Conservation (phyloP, 2,113 vertebrate species). For the Larimichthys polyactis region DNA sequence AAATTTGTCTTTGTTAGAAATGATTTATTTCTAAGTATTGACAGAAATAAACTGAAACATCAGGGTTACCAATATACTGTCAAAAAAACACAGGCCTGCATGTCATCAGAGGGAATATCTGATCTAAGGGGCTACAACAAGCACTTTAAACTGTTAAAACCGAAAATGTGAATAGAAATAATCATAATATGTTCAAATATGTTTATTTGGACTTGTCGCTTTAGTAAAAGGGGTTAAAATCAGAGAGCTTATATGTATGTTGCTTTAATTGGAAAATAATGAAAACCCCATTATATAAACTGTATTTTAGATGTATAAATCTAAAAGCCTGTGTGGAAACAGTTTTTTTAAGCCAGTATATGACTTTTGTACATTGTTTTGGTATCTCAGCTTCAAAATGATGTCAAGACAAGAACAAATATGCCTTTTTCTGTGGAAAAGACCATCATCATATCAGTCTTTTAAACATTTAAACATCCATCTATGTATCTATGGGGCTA, state of each 20-base stretch:
- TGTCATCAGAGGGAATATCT: neutral
- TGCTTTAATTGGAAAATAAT: conserved; percentile 4
- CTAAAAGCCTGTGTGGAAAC: neutral
- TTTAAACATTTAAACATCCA: too few relatives aligned
- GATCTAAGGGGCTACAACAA: neutral
- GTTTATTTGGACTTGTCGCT: neutral
- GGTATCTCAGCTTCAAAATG: neutral
- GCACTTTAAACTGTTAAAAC: neutral
- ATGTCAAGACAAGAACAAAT: neutral
- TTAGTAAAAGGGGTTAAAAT: too few relatives aligned
- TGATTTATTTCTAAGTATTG: conserved; percentile 3
- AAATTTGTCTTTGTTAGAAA: conserved; percentile 10
- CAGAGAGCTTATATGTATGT: too few relatives aligned
- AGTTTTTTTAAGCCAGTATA: neutral
- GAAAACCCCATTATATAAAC: neutral
- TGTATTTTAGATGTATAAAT: neutral
- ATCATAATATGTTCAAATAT: too few relatives aligned
- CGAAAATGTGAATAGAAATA: neutral
- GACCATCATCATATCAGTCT: too few relatives aligned
- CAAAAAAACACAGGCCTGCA: neutral
- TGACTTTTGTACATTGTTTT: neutral
- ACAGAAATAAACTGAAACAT: conserved; percentile 10
- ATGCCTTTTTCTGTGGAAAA: neutral
- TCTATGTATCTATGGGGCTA: conserved; percentile 4
- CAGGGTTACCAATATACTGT: neutral